These are phyloP conservation scores for Masticophis lateralis DNA, from an alignment of 2,797 vertebrate species.

Conservation along the genomic window DNA sequence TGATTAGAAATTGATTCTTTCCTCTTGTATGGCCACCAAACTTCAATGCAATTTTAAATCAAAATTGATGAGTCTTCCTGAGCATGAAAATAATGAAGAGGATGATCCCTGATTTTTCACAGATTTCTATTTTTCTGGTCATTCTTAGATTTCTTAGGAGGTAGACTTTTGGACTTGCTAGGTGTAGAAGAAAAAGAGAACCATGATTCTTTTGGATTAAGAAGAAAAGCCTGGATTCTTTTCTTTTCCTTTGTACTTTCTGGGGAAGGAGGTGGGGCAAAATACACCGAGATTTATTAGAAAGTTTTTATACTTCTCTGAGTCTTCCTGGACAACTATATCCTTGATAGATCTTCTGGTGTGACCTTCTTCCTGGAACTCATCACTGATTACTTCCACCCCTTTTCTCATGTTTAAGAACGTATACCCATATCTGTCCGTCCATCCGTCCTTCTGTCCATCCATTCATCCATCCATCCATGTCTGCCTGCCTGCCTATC, in stretches of 20 bases:
- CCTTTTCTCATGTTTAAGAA: not conserved
- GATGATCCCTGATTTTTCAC: not conserved
- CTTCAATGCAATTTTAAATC: not conserved
- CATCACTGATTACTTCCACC: not conserved
- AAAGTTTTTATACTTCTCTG: not conserved
- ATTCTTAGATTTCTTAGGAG: not conserved
- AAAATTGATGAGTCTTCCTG: not conserved
- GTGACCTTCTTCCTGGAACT: not conserved
- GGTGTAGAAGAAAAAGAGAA: not conserved
- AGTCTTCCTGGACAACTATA: not conserved
- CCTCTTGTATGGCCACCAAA: not conserved
- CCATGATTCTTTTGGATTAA: not conserved
- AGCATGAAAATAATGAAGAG: not conserved
- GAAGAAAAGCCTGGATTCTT: not conserved
- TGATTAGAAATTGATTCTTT: not conserved
- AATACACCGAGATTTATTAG: not conserved
- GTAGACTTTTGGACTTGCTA: not conserved
- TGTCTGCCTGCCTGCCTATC: too few species aligned
- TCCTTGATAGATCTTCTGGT: not conserved
- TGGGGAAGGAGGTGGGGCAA: not conserved
- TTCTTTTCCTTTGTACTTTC: not conserved
- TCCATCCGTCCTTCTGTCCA: too few species aligned
- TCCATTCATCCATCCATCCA: too few species aligned
- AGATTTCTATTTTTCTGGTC: not conserved
- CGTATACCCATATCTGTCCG: not conserved